Conservation (phyloP, 2,888 invertebrate genomes). For the Diadegma fenestrale region DNA sequence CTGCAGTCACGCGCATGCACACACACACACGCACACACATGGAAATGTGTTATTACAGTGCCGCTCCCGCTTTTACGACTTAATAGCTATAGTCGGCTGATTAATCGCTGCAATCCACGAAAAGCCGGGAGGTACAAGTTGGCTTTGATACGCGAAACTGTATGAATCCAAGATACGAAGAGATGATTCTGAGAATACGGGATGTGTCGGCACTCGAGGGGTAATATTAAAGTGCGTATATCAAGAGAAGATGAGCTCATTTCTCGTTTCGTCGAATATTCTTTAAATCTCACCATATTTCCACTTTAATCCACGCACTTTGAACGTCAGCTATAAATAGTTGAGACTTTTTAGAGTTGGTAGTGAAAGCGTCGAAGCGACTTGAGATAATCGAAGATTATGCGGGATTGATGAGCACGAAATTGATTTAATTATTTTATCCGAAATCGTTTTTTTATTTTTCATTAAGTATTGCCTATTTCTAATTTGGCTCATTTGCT, state of each 20-base stretch:
- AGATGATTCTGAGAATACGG: slow-evolving; percentile 59
- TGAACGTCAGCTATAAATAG: neutral
- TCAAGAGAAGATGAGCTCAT: slow-evolving; percentile 33
- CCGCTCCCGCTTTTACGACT: slow-evolving; percentile 56
- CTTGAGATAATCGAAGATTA: slow-evolving; percentile 1
- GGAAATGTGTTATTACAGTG: slow-evolving; percentile 15
- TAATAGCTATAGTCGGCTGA: slow-evolving; percentile 56
- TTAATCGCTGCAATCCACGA: slow-evolving; percentile 54
- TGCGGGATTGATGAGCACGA: neutral
- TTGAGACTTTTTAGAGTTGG: neutral
- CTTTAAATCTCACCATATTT: slow-evolving; percentile 17
- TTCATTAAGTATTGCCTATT: neutral
- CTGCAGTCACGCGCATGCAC: neutral
- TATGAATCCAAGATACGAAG: slow-evolving; percentile 35
- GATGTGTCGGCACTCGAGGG: slow-evolving; percentile 51
- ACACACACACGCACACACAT: neutral
- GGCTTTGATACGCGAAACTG: slow-evolving; percentile 22
- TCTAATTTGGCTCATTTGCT: neutral
- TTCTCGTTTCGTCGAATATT: slow-evolving; percentile 45
- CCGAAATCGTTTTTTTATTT: neutral
- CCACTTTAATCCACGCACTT: slow-evolving; percentile 15
- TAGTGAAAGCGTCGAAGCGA: slow-evolving; percentile 3
- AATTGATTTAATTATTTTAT: slow-evolving; percentile 5
- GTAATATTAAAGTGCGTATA: slow-evolving; percentile 52
- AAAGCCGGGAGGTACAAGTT: slow-evolving; percentile 41